These are phyloP conservation scores for Megaceryle torquata DNA, from an alignment of 2,113 vertebrate species.

Conservation along the genomic window DNA sequence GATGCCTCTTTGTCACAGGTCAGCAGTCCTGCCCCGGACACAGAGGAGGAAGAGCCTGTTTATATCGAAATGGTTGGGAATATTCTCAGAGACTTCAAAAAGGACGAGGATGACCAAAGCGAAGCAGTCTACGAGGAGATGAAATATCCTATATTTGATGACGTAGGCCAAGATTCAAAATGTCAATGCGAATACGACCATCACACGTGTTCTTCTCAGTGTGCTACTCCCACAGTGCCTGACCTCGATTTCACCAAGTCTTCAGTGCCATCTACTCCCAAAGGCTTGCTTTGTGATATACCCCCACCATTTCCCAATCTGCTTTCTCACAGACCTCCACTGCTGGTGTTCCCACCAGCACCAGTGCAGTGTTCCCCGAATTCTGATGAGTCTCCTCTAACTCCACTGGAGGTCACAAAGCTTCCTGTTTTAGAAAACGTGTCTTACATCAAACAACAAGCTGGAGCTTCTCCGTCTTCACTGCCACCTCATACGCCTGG, in stretches of 20 bases:
- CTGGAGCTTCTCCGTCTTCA: constrained; percentile 79
- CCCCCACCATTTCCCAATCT: constrained; percentile 95
- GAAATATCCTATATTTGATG: constrained; percentile 92
- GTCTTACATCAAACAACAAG: constrained; percentile 81
- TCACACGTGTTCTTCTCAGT: constrained; percentile 88
- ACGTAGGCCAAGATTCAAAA: constrained; percentile 81
- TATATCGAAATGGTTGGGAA: constrained; percentile 99
- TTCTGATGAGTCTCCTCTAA: constrained; percentile 95
- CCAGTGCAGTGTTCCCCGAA: constrained; percentile 93
- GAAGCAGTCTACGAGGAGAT: constrained; percentile 98
- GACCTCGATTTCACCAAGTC: constrained; percentile 86
- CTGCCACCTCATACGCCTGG: constrained; percentile 81
- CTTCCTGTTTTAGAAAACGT: constrained; percentile 87
- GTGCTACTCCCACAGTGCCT: constrained; percentile 90
- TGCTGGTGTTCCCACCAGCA: constrained; percentile 92
- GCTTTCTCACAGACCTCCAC: constrained; percentile 88
- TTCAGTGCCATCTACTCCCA: constrained; percentile 82
- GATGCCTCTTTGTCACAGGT: constrained; percentile 82
- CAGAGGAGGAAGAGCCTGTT: constrained; percentile 91
- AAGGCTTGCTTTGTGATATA: constrained; percentile 87
- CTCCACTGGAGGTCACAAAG: constrained; percentile 90
- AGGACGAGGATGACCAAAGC: constrained; percentile 87
- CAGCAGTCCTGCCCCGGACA: constrained; percentile 78
- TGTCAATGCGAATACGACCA: constrained; percentile 79
- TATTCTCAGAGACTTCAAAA: constrained; percentile 85